These are phyloP conservation scores for Strigops habroptila DNA, from an alignment of 2,113 vertebrate genomes.

Conservation along the genomic window DNA sequence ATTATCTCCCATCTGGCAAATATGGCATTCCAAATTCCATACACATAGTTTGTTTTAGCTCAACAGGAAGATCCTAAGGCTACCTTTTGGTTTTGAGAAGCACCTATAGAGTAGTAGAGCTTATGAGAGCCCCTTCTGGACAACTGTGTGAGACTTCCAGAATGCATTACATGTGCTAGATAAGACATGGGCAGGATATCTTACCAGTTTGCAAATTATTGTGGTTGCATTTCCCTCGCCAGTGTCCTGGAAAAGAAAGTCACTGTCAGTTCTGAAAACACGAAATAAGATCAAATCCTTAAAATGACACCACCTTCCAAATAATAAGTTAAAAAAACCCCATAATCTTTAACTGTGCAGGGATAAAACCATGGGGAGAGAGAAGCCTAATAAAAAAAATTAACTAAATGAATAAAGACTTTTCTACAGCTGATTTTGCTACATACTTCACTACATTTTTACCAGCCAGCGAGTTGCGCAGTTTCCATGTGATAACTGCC, in stretches of 20 bases:
- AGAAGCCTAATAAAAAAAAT: background rate
- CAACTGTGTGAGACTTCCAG: background rate
- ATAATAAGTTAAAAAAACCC: background rate
- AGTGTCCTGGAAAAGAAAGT: slow-evolving; percentile 33
- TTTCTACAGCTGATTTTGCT: background rate
- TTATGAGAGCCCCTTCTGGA: background rate
- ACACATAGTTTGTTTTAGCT: background rate
- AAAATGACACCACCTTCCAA: background rate
- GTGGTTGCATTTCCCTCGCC: background rate
- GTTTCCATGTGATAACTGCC: background rate
- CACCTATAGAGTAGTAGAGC: background rate
- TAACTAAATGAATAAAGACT: background rate
- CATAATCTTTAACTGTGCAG: background rate
- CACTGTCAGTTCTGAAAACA: background rate
- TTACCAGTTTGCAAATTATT: slow-evolving; percentile 31
- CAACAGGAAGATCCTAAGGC: background rate
- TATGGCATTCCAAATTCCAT: background rate
- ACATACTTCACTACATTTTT: background rate
- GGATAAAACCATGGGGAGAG: background rate
- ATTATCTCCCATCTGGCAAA: background rate
- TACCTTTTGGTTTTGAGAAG: background rate
- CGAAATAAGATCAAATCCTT: background rate
- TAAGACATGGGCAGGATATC: background rate
- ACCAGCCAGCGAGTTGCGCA: background rate
- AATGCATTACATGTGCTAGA: background rate